Conservation (phyloP, 2,888 invertebrate genomes). For the Galerucella calmariensis region DNA sequence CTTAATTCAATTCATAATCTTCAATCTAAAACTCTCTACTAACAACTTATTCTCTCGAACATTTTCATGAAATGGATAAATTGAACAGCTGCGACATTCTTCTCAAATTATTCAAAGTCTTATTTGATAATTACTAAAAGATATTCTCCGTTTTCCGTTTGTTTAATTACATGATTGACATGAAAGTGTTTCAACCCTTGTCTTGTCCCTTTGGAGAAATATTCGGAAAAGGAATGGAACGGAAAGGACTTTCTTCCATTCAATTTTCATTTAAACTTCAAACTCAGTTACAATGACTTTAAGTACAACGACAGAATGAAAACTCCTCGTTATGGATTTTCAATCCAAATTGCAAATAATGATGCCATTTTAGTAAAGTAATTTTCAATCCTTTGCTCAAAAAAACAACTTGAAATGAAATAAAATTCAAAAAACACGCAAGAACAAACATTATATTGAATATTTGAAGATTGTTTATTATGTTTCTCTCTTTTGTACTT, state of each 20-base stretch:
- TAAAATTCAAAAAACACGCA: too few species aligned
- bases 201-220: constrained; percentile 15
- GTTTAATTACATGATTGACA: constrained; percentile 24
- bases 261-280: background rate
- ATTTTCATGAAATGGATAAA: background rate
- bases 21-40: background rate
- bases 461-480: background rate
- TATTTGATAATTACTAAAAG: constrained; percentile 29
- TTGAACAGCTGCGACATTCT: constrained; percentile 11
- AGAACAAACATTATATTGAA: too few species aligned
- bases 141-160: constrained; percentile 22
- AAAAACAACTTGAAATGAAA: too few species aligned
- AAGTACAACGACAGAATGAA: background rate
- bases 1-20: background rate
- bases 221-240: constrained; percentile 13
- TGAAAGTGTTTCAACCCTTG: constrained; percentile 22
- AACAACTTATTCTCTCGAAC: background rate
- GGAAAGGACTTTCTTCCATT: constrained; percentile 15
- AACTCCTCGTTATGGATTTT: background rate
- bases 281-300: background rate
- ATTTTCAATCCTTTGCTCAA: too few species aligned
- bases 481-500: background rate
- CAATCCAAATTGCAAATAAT: background rate
- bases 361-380: background rate
- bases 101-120: constrained; percentile 19